A percentile compares a stretch with the other conserved stretches of the same genome.
Conservation (phyloP, 2,888 invertebrate genomes). For the Epirrhoe alternata region DNA sequence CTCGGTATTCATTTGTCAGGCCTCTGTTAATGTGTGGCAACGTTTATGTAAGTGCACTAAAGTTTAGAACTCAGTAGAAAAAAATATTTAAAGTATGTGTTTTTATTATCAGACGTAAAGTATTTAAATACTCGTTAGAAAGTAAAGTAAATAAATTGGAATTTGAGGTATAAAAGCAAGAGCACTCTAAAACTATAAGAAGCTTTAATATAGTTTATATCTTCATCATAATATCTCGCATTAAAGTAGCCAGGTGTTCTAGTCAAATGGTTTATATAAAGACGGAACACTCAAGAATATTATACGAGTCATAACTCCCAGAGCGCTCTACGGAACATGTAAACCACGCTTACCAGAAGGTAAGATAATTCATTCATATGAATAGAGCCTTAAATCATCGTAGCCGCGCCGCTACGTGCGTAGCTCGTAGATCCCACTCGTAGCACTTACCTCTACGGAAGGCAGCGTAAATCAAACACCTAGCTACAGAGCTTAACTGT, state of each 20-base stretch:
- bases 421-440: slow-evolving; percentile 33
- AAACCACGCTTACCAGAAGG: slow-evolving; percentile 21
- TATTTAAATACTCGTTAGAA: too few species aligned
- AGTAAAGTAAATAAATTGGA: too few species aligned
- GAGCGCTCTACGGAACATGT: slow-evolving; percentile 9
- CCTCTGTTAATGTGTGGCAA: slow-evolving; percentile 18
- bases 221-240: slow-evolving; percentile 8
- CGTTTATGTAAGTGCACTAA: neutral
- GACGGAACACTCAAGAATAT: slow-evolving; percentile 15
- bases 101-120: too few species aligned
- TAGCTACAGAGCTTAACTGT: slow-evolving; percentile 19
- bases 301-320: slow-evolving; percentile 13
- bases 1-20: slow-evolving; percentile 18
- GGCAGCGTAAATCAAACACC: slow-evolving; percentile 33
- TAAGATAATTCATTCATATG: slow-evolving; percentile 27
- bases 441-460: slow-evolving; percentile 34
- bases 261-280: slow-evolving; percentile 4
- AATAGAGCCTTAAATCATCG: slow-evolving; percentile 27
- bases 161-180: neutral
- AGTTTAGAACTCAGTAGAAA: too few species aligned
- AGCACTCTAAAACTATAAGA: neutral
- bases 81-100: too few species aligned
- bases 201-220: neutral
- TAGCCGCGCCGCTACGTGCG: slow-evolving; percentile 28
- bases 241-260: slow-evolving; percentile 15